Evolutionary conservation across 2,888 invertebrate species (phyloP), one percentile per base, ranked within the genome.

Genomic region (Mystacides longicornis): DNA sequence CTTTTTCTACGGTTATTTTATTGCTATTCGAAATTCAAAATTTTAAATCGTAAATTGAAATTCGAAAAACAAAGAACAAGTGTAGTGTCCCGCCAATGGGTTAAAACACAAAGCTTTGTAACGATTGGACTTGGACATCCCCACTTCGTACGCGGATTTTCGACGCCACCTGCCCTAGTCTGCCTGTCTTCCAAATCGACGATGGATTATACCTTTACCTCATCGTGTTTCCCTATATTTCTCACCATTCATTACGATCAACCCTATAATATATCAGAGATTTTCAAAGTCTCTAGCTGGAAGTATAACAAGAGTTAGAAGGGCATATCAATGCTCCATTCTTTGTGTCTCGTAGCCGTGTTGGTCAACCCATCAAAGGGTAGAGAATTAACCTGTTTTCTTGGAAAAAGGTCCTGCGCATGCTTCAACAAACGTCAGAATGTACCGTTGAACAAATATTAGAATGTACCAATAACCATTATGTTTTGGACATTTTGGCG

Each of bases 341-440:
- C 37, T 16, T 37, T 37, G 37, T 37, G 14, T 14, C 37, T 3
- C 4, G 3, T 14, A 16, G 3, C 37, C 37, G 3, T 16, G 3
- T 3, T 16, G 37, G 37, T 14, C 14, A 14, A 37, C n/a, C n/a
- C 16, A 37, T 14, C 14, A n/a, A 37, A 37, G 37, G 37, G 37
- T 37, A 14, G 37, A 37, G 16, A 27, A 37, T 37, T 37, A 37
- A 37, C 37, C 22, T 51, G 43, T 55, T 51, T 55, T 51, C 51
- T 21, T 51, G 20, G 45, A 19, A 45, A 11, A 45, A 37, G 14
- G 3, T 11, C 18, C 3, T 23, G 48, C 48, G 48, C 48, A 48
- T 48, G 48, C 23, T 11, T 21, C 48, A 48, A 23, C 48, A 48
- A 48, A 48, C 48, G 48, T 48, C 48, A 48, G 21, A 48, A 48